phyloP scores from a whole-genome alignment of 2,888 invertebrate species.

The Tribolium freemani region DNA sequence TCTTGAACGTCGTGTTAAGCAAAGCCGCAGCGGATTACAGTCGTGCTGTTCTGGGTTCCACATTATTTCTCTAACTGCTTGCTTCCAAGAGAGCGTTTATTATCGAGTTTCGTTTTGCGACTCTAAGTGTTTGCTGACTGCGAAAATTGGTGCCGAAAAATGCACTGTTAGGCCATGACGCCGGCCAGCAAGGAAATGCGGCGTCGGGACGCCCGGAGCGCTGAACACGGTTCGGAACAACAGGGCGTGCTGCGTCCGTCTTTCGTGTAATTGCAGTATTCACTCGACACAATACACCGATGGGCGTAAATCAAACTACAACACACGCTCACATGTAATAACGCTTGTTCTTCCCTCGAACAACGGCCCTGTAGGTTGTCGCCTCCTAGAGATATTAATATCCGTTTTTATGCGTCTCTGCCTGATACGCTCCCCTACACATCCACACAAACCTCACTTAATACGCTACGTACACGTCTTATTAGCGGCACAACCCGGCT shows the following conservation, averaged over 20 bases:
- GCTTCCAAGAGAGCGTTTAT: slow-evolving; percentile 19
- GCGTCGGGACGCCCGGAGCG: slow-evolving; percentile 28
- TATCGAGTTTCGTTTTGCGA: background rate
- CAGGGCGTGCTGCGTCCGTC: slow-evolving; percentile 55
- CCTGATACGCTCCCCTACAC: slow-evolving; percentile 18
- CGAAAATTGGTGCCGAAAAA: too few species aligned
- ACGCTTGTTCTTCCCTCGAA: slow-evolving; percentile 46
- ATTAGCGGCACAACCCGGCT: slow-evolving; percentile 33
- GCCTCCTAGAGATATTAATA: slow-evolving; percentile 53
- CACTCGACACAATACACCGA: slow-evolving; percentile 54
- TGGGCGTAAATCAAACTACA: slow-evolving; percentile 56
- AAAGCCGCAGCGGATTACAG: slow-evolving; percentile 31
- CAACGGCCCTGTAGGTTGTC: slow-evolving; percentile 45
- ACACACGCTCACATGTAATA: slow-evolving; percentile 51
- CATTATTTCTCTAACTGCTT: slow-evolving; percentile 32
- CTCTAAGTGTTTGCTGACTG: background rate
- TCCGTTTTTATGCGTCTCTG: slow-evolving; percentile 51
- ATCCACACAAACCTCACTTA: slow-evolving; percentile 33
- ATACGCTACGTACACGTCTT: slow-evolving; percentile 38
- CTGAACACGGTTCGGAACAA: slow-evolving; percentile 50
- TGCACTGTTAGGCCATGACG: background rate
- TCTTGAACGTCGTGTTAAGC: slow-evolving; percentile 29
- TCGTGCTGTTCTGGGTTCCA: slow-evolving; percentile 11
- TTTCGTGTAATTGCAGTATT: slow-evolving; percentile 58
- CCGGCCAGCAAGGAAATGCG: slow-evolving; percentile 8